Evolutionary conservation across 53 echinoderm and acorn worm species (phyloP), one percentile per base, ranked within the genome.

Genomic region (Antedon mediterranea): DNA sequence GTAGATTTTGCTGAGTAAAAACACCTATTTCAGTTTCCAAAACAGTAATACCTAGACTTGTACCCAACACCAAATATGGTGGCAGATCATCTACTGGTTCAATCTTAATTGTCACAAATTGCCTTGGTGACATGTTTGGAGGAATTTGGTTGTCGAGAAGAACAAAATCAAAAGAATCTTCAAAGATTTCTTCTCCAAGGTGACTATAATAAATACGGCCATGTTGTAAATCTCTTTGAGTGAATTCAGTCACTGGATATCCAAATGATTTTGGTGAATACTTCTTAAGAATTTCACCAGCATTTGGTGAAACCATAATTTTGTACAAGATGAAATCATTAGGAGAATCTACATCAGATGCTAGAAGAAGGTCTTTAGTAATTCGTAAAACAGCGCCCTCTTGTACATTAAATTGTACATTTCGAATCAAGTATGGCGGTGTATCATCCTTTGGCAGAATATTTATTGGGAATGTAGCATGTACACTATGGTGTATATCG

Each of bases 121-220:
- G 91, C 20, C 79, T 79, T 0, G 85, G 87, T 27, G 95, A 92
- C 75, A 87, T 83, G 30, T 95, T 95, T 18, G 95, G 95, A 7
- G 97, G 97, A 41, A 92, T 75, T 43, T 84, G 83, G 43, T 89
- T 91, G 71, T 97, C 97, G 3, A 88, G 73, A 13, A 92, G 87
- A 37, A 90, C 74, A 3, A 97, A 77, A 71, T 97, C 92, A 76
- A 97, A 85, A 5, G 82, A 79, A 80, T 97, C 97, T 20, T 81
- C 72, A 74, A 97, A 97, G n/a, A 88, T 76, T 77, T 97, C 97
- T 23, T 81, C 83, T 13, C 97, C 97, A 7, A 97, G 85, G 72
- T 97, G 97, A 83, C 90, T 92, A 81, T 97, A 97, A 78, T 89
- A 97, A 72, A 97, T 92, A 42, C 89, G 82, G 5, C 92, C 97